Evolutionary conservation across 2,888 invertebrate species (phyloP), one percentile per base, ranked within the genome.

Genomic region (Caenorhabditis zanzibari): DNA sequence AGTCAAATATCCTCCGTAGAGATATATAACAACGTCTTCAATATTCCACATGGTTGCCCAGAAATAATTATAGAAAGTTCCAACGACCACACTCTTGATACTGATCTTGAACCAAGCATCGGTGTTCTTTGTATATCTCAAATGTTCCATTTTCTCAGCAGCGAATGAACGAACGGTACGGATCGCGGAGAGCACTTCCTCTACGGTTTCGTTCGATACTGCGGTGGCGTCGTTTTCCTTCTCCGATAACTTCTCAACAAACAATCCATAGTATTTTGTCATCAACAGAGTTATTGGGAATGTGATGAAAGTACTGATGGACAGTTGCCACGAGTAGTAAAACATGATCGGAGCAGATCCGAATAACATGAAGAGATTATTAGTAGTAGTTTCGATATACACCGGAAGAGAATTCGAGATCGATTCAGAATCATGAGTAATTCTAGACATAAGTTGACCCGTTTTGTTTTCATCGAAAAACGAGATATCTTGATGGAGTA

Each of bases 401-500:
- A 74, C 79, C 12, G 82, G 82, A 38, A 82, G 69, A 7, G 77
- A 79, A 28, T 79, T 74, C 5, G 82, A 82, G 12, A 82, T 82
- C 5, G 82, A 77, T 28, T 79, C 79, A 12, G 61, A 66, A 41
- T 82, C 82, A 22, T 82, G 77, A 9, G 82, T 79, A 14, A 82
- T 82, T 56, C 82, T 19, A n/a, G 77, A 77, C 82, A 82, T 82
- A 35, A 82, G 49, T 41, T 82, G 82, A 22, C 81, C 92, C 10
- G 92, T 93, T 74, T 91, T 90, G 47, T 88, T 88, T 12, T 84
- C 86, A 82, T 93, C 93, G 82, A 92, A 93, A 86, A 93, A 93
- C 12, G 91, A 92, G 24, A 93, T 91, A 73, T 93, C 93, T 77
- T 93, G 93, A 12, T 85, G 81, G 22, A 92, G 84, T 32, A 93